Evolutionary conservation across 1,140 invertebrate genomes (phyloP), one percentile per base, ranked within the genome.

Genomic region (Ooceraea biroi): DNA sequence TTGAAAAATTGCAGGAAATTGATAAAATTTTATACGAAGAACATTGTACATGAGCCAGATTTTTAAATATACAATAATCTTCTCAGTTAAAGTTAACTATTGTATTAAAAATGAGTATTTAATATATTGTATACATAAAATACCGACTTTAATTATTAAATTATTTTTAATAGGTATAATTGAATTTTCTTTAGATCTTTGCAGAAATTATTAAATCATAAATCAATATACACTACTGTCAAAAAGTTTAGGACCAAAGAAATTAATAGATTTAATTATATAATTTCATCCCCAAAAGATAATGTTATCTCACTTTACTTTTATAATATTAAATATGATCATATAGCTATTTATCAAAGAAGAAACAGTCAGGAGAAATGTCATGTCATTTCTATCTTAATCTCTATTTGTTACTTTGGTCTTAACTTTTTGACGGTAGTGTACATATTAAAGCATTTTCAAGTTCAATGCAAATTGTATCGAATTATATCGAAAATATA

Each of bases 171-270:
- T 30, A 10, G 11, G 4, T 30, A 10, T 5, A 44, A 19, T 46
- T n/a, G 7, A 61, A 60, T 27, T n/a, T 60, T 30, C 68, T 52
- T 10, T 27, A 44, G 44, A 61, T 8, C 8, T 58, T 48, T 4
- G n/a, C 41, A 36, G 7, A 46, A 73, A 58, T 12, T 68, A 27
- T 12, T 69, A 19, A 69, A n/a, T n/a, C n/a, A n/a, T n/a, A n/a
- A n/a, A n/a, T n/a, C n/a, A n/a, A n/a, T n/a, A n/a, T n/a, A n/a
- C n/a, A n/a, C n/a, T n/a, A n/a, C n/a, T n/a, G n/a, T n/a, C n/a
- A n/a, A n/a, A n/a, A n/a, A n/a, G n/a, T n/a, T n/a, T n/a, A n/a
- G n/a, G n/a, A n/a, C n/a, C n/a, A n/a, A n/a, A n/a, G n/a, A n/a
- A n/a, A n/a, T n/a, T n/a, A n/a, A n/a, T n/a, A n/a, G n/a, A n/a